Evolutionary conservation across 2,797 vertebrate genomes (phyloP).

Genomic region (Danio jaintianensis): DNA sequence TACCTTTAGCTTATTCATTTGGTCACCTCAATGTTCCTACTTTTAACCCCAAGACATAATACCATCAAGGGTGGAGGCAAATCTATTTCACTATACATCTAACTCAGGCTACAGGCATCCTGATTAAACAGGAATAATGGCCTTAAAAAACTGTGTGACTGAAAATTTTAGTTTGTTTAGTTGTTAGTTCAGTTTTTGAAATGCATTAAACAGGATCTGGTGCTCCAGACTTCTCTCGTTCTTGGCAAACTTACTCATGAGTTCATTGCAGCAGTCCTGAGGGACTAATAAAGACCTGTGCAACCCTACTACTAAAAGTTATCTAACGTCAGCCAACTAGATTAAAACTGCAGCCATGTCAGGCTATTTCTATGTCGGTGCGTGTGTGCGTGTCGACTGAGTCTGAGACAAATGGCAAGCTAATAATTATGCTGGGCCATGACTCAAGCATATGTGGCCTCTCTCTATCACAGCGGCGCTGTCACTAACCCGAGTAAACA

Average conservation of each 20-base stretch:
- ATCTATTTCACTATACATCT: background rate
- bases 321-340: background rate
- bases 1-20: too few relatives aligned
- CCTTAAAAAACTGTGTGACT: background rate
- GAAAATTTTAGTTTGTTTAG: background rate
- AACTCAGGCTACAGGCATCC: background rate
- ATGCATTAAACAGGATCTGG: background rate
- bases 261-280: background rate
- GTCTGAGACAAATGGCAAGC: background rate
- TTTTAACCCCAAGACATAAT: too few relatives aligned
- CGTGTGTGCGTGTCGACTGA: background rate
- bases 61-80: too few relatives aligned
- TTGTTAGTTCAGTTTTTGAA: background rate
- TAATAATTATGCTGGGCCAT: background rate
- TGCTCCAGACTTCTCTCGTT: too few relatives aligned
- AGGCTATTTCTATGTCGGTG: background rate
- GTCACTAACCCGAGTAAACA: constrained; percentile 2
- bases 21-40: too few relatives aligned
- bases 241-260: background rate
- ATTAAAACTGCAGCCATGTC: background rate
- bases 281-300: background rate
- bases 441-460: constrained; percentile 30
- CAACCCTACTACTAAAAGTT: background rate
- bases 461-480: constrained; percentile 6
- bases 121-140: background rate